A percentile compares a stretch with the other conserved stretches of the same genome.
These are phyloP conservation scores for Formicarius rufipectus DNA, from an alignment of 2,113 vertebrate genomes.

Conservation along the genomic window DNA sequence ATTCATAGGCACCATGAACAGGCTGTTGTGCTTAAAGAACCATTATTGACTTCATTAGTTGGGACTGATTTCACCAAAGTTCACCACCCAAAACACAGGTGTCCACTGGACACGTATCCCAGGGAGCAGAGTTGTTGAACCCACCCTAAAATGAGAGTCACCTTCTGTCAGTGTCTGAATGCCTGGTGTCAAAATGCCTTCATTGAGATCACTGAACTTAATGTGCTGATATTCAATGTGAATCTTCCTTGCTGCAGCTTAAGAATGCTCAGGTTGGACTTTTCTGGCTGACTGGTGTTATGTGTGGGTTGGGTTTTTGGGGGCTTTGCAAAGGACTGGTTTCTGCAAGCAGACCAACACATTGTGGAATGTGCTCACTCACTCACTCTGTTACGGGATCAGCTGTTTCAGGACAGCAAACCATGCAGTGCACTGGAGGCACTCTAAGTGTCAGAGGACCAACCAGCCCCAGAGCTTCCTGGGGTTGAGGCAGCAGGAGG, in stretches of 20 bases:
- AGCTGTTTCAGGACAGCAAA: neutral
- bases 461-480: neutral
- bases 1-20: neutral
- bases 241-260: neutral
- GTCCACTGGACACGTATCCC: neutral
- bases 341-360: neutral
- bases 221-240: neutral
- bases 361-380: neutral
- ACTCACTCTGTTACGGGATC: neutral
- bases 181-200: neutral
- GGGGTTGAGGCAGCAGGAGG: neutral
- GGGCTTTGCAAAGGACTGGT: neutral
- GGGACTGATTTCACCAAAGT: neutral
- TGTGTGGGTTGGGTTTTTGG: rapidly evolving
- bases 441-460: neutral
- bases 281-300: neutral
- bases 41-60: neutral
- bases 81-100: neutral
- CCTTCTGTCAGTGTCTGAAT: neutral
- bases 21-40: neutral
- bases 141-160: neutral
- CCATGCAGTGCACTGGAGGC: neutral
- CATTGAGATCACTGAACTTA: neutral
- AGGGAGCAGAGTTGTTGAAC: neutral
- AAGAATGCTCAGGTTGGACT: neutral